Conservation (phyloP, 2,888 invertebrate species). For the Apeira syringaria region DNA sequence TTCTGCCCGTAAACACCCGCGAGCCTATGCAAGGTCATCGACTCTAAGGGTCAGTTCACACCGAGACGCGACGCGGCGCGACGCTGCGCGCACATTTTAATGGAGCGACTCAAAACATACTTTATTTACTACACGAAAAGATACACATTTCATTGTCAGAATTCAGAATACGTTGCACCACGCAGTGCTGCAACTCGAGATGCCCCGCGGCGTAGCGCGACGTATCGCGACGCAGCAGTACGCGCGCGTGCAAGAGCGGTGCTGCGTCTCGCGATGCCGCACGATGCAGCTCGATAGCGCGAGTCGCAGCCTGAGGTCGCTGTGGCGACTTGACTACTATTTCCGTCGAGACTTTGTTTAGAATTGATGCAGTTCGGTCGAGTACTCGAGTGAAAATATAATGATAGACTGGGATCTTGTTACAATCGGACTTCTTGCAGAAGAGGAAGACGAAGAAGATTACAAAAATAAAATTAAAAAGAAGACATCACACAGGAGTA, state of each 20-base stretch:
- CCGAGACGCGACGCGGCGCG: constrained; percentile 4
- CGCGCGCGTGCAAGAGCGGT: constrained; percentile 6
- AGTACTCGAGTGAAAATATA: constrained; percentile 6
- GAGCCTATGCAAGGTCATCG: too few relatives aligned
- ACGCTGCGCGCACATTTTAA: constrained; percentile 9
- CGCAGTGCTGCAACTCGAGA: constrained; percentile 18
- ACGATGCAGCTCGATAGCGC: neutral
- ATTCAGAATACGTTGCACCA: constrained; percentile 17
- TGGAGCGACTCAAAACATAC: constrained; percentile 16
- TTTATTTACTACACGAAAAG: constrained; percentile 19
- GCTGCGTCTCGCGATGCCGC: constrained; percentile 3
- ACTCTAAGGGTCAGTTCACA: constrained; percentile 3
- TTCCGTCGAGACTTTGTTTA: constrained; percentile 11
- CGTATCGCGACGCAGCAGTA: constrained; percentile 11
- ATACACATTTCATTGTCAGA: constrained; percentile 22
- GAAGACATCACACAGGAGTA: neutral
- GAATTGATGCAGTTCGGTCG: constrained; percentile 19
- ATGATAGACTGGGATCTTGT: constrained; percentile 18
- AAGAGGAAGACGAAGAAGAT: constrained; percentile 15
- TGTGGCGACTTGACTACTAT: constrained; percentile 21
- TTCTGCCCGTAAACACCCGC: too few relatives aligned
- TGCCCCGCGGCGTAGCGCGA: constrained; percentile 22
- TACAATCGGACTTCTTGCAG: constrained; percentile 15
- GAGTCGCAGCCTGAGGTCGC: constrained; percentile 14
- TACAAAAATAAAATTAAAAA: neutral